Conservation (phyloP, 2,113 vertebrate genomes). For the Malurus alboscapulatus region DNA sequence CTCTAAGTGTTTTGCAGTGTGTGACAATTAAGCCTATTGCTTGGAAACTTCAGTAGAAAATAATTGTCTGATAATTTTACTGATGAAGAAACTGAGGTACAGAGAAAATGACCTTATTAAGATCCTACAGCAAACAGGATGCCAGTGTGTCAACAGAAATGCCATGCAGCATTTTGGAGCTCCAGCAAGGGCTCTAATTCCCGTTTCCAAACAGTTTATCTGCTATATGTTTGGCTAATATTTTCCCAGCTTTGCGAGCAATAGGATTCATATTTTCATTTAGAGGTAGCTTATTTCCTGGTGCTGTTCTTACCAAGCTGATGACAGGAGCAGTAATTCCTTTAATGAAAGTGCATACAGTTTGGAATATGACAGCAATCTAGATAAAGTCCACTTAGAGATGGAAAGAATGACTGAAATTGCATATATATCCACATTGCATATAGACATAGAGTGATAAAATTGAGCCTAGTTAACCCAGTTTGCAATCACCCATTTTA, state of each 20-base stretch:
- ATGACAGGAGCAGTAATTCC: neutral
- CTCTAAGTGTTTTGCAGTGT: neutral
- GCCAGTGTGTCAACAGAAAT: neutral
- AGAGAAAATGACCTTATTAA: neutral
- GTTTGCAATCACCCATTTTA: neutral
- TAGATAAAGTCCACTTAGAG: neutral
- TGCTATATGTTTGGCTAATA: neutral
- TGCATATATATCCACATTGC: neutral
- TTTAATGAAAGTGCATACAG: neutral
- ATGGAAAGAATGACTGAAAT: neutral
- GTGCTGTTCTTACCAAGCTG: neutral
- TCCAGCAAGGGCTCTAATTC: neutral
- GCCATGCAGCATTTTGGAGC: neutral
- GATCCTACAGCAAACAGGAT: neutral
- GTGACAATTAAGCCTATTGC: neutral
- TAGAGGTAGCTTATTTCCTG: neutral
- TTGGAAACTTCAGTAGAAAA: neutral
- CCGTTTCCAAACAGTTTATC: neutral
- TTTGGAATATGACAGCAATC: neutral
- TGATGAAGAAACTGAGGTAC: neutral
- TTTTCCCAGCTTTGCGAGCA: neutral
- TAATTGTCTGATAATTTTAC: neutral
- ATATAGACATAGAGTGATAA: neutral
- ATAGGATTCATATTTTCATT: neutral
- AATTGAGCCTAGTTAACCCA: neutral